phyloP scores from a whole-genome alignment of 2,888 invertebrate species.

The Acleris holmiana region DNA sequence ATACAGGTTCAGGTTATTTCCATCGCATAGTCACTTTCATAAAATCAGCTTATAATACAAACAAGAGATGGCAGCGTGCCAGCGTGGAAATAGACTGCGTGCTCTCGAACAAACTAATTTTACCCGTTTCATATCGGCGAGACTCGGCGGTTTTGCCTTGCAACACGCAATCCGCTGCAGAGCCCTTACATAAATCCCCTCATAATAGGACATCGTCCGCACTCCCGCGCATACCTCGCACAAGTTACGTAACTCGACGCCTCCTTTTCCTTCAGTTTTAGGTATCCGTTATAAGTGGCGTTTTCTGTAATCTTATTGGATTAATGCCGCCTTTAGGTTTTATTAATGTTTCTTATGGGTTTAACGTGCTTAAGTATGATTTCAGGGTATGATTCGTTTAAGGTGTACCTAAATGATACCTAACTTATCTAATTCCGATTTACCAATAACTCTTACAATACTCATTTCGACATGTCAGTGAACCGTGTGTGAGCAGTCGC shows the following conservation, averaged over 20 bases:
- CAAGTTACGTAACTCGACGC: constrained; percentile 24
- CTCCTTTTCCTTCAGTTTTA: constrained; percentile 8
- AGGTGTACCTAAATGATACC: too few species aligned
- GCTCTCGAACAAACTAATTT: constrained; percentile 81
- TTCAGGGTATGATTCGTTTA: too few species aligned
- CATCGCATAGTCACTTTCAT: constrained; percentile 83
- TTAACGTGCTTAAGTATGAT: too few species aligned
- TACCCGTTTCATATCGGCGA: constrained; percentile 64
- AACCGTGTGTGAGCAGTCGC: background rate
- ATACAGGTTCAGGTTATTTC: constrained; percentile 82
- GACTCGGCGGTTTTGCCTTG: constrained; percentile 57
- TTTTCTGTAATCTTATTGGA: background rate
- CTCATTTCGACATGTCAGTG: too few species aligned
- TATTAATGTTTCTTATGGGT: too few species aligned
- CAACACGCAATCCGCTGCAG: constrained; percentile 64
- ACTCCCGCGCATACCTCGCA: constrained; percentile 19
- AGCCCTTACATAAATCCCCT: constrained; percentile 46
- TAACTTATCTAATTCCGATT: too few species aligned
- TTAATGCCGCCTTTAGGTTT: too few species aligned
- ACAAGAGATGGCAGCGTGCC: constrained; percentile 81
- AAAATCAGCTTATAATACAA: constrained; percentile 85
- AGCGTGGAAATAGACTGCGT: constrained; percentile 77
- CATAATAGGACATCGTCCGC: constrained; percentile 35
- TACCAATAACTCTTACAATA: too few species aligned
- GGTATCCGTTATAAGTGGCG: constrained; percentile 3